Base-by-base conservation (phyloP, 2,113 vertebrate genomes). In the Willisornis vidua region DNA sequence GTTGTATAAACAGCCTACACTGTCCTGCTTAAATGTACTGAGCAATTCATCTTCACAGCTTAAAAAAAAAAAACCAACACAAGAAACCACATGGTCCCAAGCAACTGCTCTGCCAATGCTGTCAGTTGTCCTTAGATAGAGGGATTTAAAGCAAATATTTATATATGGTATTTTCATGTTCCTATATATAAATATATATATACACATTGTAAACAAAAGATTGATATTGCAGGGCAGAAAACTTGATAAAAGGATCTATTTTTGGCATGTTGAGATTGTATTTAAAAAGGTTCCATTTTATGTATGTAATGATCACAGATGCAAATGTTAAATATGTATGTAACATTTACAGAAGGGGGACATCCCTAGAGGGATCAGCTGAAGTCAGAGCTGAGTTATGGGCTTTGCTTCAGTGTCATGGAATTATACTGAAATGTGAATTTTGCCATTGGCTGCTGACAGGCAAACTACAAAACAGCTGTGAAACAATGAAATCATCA, bases 241-340 rank as follows among this genome's bases (percentile, higher is more conserved):
- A 74, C 51, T 54, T 77, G 63, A 93, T 37, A 93, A 94, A 88
- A 97, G 54, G 90, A 65, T 96, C 92, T 97, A 97, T 97, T 97
- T 96, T 97, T 94, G 90, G 90, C 91, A 88, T 89, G 94, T 49
- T 74, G 68, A 94, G 72, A 85, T 76, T 95, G 89, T 92, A 91
- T 84, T 93, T 94, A 68, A 89, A 96, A 81, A 93, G 58, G 71
- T 74, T 90, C 54, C 74, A 41, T 71, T 92, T 79, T 83, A 91
- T 46, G 81, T 93, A 62, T 3, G 39, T 39, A 54, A 57, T 2
- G 8, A 29, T 93, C 65, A 62, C 19, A 86, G 80, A 83, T 89
- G 83, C 80, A 83, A 77, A 58, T 54, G 29, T 54, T 26, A 41
- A 67, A 54, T 4, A 49, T 29, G 19, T 59, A 28, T 31, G 55